These are phyloP conservation scores for Caenorhabditis latens DNA, from an alignment of 1,140 invertebrate species.

Conservation along the genomic window DNA sequence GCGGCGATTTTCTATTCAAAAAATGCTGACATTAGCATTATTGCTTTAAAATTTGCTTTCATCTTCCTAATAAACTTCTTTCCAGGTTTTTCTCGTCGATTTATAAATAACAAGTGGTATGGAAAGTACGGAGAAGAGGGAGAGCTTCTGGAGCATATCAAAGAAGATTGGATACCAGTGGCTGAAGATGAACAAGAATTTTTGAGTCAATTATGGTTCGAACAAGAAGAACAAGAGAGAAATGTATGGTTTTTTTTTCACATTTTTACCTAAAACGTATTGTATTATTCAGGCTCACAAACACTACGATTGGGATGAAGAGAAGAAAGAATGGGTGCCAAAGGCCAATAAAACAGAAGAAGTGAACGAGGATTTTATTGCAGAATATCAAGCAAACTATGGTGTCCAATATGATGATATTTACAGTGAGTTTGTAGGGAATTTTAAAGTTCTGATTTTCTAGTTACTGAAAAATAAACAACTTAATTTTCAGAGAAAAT, in stretches of 20 bases:
- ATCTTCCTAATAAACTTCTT: too few species aligned
- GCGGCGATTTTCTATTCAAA: neutral
- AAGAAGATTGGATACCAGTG: conserved; percentile 68
- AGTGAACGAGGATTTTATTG: conserved; percentile 96
- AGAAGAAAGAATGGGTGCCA: conserved; percentile 72
- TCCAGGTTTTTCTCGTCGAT: neutral
- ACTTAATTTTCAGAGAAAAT: conserved; percentile 66
- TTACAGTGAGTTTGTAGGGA: conserved; percentile 16
- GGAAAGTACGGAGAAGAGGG: conserved; percentile 57
- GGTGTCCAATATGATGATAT: conserved; percentile 82
- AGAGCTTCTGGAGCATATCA: conserved; percentile 68
- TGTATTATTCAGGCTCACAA: conserved; percentile 23
- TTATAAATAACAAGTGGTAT: conserved; percentile 59
- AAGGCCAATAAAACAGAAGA: conserved; percentile 74
- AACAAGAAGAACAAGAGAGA: conserved; percentile 46
- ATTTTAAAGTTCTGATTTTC: too few species aligned
- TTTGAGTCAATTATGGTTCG: conserved; percentile 63
- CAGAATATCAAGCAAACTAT: conserved; percentile 94
- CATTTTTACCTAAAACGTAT: conserved; percentile 14
- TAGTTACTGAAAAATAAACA: neutral
- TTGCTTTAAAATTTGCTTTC: too few species aligned
- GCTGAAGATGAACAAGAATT: conserved; percentile 60
- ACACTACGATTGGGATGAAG: conserved; percentile 69
- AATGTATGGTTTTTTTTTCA: conserved; percentile 39
- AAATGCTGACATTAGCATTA: neutral